phyloP scores from a whole-genome alignment of 2,113 vertebrate species.

The Centrocercus urophasianus region DNA sequence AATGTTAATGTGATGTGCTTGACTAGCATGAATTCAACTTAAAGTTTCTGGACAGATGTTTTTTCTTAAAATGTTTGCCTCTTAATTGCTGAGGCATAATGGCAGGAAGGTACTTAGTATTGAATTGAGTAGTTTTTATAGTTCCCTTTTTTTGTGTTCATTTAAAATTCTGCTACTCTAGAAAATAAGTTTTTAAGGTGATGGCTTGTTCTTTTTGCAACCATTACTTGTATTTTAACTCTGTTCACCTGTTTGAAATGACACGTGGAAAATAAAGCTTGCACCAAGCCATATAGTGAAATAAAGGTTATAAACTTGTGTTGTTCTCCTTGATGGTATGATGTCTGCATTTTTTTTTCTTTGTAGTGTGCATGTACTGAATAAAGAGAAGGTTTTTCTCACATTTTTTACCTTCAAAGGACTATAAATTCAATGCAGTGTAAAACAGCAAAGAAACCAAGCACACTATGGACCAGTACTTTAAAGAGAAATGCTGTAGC shows the following conservation, averaged over 20 bases:
- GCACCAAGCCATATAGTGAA: background rate
- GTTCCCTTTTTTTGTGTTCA: background rate
- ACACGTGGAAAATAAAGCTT: background rate
- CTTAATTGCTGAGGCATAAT: background rate
- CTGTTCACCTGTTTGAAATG: background rate
- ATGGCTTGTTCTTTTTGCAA: background rate
- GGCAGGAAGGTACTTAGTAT: background rate
- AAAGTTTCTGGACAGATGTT: background rate
- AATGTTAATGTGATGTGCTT: background rate
- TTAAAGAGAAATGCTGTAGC: conserved; percentile 43
- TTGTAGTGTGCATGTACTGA: background rate
- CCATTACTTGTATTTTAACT: background rate
- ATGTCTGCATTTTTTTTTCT: background rate
- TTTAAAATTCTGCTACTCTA: background rate
- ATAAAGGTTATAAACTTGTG: background rate
- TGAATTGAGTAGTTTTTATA: background rate
- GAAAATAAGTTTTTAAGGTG: background rate
- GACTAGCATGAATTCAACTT: background rate
- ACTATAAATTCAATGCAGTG: background rate
- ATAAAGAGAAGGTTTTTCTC: background rate
- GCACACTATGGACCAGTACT: background rate
- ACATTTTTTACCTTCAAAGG: background rate
- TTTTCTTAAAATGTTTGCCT: background rate
- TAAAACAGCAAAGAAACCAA: background rate
- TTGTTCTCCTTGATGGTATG: background rate